Evolutionary conservation across 2,113 vertebrate genomes (phyloP).

Genomic region (Alouatta palliata): DNA sequence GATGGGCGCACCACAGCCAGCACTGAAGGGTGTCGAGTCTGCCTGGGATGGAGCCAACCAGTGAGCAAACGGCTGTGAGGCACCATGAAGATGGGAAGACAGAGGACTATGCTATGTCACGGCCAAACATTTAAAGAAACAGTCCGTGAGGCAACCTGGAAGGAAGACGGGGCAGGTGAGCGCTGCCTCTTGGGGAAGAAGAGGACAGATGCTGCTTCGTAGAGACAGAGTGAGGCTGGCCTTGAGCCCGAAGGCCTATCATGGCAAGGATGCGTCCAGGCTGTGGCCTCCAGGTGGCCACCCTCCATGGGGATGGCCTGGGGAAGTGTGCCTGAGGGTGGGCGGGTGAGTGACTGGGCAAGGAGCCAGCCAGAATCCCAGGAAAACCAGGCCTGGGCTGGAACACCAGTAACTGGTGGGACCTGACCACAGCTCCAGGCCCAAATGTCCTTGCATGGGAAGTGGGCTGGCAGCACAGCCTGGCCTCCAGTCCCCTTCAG

Average conservation of each 20-base stretch:
- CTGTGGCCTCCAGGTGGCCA: neutral
- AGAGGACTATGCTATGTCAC: neutral
- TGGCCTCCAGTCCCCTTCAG: neutral
- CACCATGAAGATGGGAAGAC: neutral
- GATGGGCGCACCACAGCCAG: too few species aligned
- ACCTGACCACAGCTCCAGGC: neutral
- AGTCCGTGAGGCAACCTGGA: neutral
- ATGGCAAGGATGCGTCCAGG: neutral
- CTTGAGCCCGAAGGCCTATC: neutral
- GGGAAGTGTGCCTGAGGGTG: neutral
- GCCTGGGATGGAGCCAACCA: neutral
- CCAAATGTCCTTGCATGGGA: neutral
- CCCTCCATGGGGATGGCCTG: neutral
- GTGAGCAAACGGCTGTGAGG: neutral
- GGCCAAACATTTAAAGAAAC: neutral
- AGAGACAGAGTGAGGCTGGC: neutral
- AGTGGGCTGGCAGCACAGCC: neutral
- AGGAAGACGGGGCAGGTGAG: neutral
- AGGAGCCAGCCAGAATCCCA: neutral
- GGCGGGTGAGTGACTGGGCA: neutral
- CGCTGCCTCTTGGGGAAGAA: neutral
- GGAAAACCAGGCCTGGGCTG: neutral
- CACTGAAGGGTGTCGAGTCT: too few species aligned
- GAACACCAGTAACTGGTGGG: neutral
- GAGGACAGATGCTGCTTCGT: neutral